Conservation (phyloP, 2,888 invertebrate genomes). For the Carcina quercana region DNA sequence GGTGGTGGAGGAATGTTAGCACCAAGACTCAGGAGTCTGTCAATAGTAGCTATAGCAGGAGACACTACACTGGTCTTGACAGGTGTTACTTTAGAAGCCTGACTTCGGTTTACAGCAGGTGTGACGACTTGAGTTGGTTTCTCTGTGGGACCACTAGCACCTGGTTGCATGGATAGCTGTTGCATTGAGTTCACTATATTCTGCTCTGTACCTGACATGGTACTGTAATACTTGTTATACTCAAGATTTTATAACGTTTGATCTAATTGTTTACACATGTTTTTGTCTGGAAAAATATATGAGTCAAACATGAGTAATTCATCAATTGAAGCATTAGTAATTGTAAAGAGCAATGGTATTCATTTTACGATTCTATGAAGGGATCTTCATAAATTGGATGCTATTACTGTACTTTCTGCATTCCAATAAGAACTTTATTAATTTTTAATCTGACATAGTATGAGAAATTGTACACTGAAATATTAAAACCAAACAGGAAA, state of each 20-base stretch:
- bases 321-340: too few relatives aligned
- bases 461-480: too few relatives aligned
- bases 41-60: slow-evolving; percentile 69
- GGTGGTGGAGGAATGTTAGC: slow-evolving; percentile 59
- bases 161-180: slow-evolving; percentile 67
- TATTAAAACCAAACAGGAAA: too few relatives aligned
- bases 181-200: slow-evolving; percentile 69
- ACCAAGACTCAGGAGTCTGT: slow-evolving; percentile 61
- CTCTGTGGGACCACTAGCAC: slow-evolving; percentile 58
- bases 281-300: slow-evolving; percentile 44
- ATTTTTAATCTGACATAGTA: too few relatives aligned
- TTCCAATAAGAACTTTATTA: too few relatives aligned
- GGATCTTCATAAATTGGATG: too few relatives aligned
- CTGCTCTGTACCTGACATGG: slow-evolving; percentile 72
- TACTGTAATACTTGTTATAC: slow-evolving; percentile 44
- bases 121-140: slow-evolving; percentile 70
- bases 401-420: too few relatives aligned
- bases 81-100: slow-evolving; percentile 49
- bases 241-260: slow-evolving; percentile 35
- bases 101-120: slow-evolving; percentile 65
- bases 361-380: too few relatives aligned
- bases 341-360: too few relatives aligned
- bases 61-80: slow-evolving; percentile 54
- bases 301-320: slow-evolving; percentile 11
- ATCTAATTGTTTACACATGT: slow-evolving; percentile 42